Base-by-base conservation (phyloP, 1,140 invertebrate genomes). In the Leptinotarsa lineolata region DNA sequence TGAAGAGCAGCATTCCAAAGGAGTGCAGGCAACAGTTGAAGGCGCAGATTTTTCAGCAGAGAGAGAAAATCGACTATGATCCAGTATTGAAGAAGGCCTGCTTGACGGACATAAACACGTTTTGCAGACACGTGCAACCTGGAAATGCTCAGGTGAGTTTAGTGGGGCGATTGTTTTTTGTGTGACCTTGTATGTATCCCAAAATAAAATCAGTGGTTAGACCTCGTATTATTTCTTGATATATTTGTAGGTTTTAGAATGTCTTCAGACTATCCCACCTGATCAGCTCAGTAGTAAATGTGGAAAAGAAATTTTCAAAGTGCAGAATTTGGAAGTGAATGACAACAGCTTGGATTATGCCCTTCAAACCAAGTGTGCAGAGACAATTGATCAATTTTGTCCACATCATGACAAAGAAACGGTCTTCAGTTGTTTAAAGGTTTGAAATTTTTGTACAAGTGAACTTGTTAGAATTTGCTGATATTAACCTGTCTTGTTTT, bases 11-110 rank as follows among this genome's bases (percentile, higher is more conserved):
- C 77, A 91, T 99, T 77, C 89, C 92, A 11, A 94, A 92, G 82
- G 90, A 93, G 21, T 98, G 97, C 83, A 89, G 95, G 39, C 92
- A 94, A 80, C 95, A 98, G 84, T 85, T 99, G 61, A 92, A 90
- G 81, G 90, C 92, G 3, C 96, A 98, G 83, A 86, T 98, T 20
- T 92, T 97, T 79, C 94, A 96, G 80, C 92, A 95, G 83, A 90
- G 93, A 78, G 94, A 96, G 85, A 95, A 91, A 78, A 92, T 95
- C 65, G 88, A 92, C 71, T 90, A 96, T 70, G 94, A 97, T 87
- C 94, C 95, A 2, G 88, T 91, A 69, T 85, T 98, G 20, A 91
- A 91, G 77, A 84, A 89, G 73, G 89, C 90, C 6, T 98, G 96
- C 85, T 84, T 86, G 44, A 80, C 80, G n/a, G 96, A 99, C 81